Conservation (phyloP, 2,888 invertebrate genomes). For the Tiphia femorata region DNA sequence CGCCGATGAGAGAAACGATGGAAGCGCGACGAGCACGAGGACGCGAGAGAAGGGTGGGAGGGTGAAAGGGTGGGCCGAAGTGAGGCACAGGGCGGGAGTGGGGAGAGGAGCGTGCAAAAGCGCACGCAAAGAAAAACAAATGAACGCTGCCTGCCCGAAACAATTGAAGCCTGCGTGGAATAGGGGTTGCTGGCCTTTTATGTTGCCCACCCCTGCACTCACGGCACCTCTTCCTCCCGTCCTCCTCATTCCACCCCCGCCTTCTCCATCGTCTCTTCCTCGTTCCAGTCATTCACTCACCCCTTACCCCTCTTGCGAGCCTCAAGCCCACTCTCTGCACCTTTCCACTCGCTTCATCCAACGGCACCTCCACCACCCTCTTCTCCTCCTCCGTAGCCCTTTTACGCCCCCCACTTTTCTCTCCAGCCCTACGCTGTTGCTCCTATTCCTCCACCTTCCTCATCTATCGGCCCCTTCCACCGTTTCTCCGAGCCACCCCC, state of each 20-base stretch:
- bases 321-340: constrained; percentile 23
- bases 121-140: constrained; percentile 63
- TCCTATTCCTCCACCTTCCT: background rate
- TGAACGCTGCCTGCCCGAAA: constrained; percentile 62
- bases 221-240: constrained; percentile 8
- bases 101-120: constrained; percentile 51
- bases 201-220: constrained; percentile 48
- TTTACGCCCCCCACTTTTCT: background rate
- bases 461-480: too few relatives aligned
- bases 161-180: constrained; percentile 62
- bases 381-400: constrained; percentile 15
- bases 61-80: constrained; percentile 5
- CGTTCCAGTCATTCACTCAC: background rate
- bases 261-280: constrained; percentile 8
- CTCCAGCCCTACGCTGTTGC: background rate
- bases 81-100: constrained; percentile 24
- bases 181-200: constrained; percentile 64
- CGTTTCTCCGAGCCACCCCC: too few relatives aligned
- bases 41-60: constrained; percentile 19
- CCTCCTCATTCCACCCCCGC: background rate
- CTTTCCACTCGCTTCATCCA: constrained; percentile 9
- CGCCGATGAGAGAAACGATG: constrained; percentile 2
- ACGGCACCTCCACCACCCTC: background rate
- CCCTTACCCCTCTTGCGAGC: constrained; percentile 7
- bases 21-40: constrained; percentile 4